A percentile compares a stretch with the other conserved stretches of the same genome.
Conservation (phyloP, 2,113 vertebrate genomes). For the rat (Rattus norvegicus) region GRCr8 NC_086023.1:147584501-147585000, state of each 20-base stretch:
- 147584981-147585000: constrained; percentile 62
- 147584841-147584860: not conserved
- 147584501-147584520: not conserved
- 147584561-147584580: not conserved
- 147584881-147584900: constrained; percentile 32
- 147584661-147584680: constrained; percentile 9
- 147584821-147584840: constrained; percentile 12
- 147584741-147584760: not conserved
- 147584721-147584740: not conserved
- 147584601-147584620: not conserved
- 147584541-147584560: not conserved
- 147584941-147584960: not conserved
- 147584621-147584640: not conserved
- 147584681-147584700: constrained; percentile 3
- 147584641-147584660: not conserved
- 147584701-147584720: not conserved
- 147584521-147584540: not conserved
- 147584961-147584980: constrained; percentile 40
- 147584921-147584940: not conserved
- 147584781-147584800: constrained; percentile 57
- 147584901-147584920: not conserved
- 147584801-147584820: constrained; percentile 19
- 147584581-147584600: not conserved
- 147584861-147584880: constrained; percentile 46
- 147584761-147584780: constrained; percentile 38